Percentiles rank a stretch among this genome's conserved stretches.
phyloP scores from a whole-genome alignment of 2,113 vertebrate species.

The Dipodomys stephensi region DNA sequence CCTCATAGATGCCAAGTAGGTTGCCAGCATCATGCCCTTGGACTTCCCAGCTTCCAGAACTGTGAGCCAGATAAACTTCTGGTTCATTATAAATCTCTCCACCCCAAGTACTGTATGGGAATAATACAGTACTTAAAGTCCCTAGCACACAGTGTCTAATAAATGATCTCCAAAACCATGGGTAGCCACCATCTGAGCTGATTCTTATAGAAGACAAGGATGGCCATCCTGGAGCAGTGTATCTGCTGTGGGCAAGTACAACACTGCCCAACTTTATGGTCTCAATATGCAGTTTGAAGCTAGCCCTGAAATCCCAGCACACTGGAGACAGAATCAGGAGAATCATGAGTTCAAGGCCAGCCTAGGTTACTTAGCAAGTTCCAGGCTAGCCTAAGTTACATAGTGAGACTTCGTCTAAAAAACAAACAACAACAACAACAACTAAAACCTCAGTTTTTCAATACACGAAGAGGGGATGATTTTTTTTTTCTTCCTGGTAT shows the following conservation, averaged over 20 bases:
- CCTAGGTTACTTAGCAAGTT: no score
- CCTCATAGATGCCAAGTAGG: neutral
- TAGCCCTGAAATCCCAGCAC: no score
- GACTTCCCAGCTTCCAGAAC: neutral
- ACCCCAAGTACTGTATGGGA: neutral
- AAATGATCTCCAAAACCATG: neutral
- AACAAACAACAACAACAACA: no score
- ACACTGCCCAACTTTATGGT: neutral
- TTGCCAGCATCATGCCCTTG: neutral
- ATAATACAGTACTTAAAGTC: neutral
- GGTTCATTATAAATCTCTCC: neutral
- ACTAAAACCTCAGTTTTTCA: neutral
- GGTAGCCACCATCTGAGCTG: neutral
- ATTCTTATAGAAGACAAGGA: neutral
- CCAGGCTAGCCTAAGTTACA: no score
- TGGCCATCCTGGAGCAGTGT: neutral
- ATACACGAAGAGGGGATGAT: neutral
- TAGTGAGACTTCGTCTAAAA: no score
- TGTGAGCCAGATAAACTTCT: neutral
- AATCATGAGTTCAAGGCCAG: no score
- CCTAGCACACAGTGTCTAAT: neutral
- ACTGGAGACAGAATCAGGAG: no score
- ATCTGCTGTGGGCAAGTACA: neutral
- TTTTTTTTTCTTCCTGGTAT: neutral
- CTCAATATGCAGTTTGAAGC: neutral